phyloP scores from a whole-genome alignment of 2,797 vertebrate species.

The Cottoperca gobio region DNA sequence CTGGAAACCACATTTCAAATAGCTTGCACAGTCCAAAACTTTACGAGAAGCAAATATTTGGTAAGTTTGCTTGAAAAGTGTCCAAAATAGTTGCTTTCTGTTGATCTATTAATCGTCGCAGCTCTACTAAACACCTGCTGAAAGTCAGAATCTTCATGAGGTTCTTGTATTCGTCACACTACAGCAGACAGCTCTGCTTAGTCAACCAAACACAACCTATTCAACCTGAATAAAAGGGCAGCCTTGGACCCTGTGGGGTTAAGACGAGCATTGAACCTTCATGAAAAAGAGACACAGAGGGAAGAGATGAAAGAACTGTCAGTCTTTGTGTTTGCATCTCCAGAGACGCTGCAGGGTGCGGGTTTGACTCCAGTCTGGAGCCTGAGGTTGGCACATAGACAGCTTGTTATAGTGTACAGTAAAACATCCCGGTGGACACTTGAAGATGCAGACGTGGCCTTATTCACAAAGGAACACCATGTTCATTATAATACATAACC shows the following conservation, averaged over 20 bases:
- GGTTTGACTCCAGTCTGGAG: conserved; percentile 37
- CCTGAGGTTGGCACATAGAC: conserved; percentile 53
- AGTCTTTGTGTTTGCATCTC: conserved; percentile 61
- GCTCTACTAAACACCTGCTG: background rate
- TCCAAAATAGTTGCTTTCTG: background rate
- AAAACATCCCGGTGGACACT: conserved; percentile 41
- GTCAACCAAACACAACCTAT: conserved; percentile 36
- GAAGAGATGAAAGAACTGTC: conserved; percentile 64
- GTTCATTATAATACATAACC: background rate
- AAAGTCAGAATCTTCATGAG: conserved; percentile 12
- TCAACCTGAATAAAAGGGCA: conserved; percentile 41
- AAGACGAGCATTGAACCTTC: conserved; percentile 38
- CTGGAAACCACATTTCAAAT: background rate
- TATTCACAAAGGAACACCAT: conserved; percentile 13
- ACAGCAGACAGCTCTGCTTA: conserved; percentile 17
- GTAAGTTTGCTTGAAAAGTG: background rate
- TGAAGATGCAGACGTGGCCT: conserved; percentile 41
- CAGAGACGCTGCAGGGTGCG: conserved; percentile 55
- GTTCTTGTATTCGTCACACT: conserved; percentile 5
- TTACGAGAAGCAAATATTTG: background rate
- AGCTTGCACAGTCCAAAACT: background rate
- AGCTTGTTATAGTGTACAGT: conserved; percentile 42
- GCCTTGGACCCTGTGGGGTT: conserved; percentile 40
- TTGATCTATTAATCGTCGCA: background rate
- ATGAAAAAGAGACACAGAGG: conserved; percentile 33